Evolutionary conservation across 2,888 invertebrate genomes (phyloP).

Genomic region (Pasiphila rectangulata): DNA sequence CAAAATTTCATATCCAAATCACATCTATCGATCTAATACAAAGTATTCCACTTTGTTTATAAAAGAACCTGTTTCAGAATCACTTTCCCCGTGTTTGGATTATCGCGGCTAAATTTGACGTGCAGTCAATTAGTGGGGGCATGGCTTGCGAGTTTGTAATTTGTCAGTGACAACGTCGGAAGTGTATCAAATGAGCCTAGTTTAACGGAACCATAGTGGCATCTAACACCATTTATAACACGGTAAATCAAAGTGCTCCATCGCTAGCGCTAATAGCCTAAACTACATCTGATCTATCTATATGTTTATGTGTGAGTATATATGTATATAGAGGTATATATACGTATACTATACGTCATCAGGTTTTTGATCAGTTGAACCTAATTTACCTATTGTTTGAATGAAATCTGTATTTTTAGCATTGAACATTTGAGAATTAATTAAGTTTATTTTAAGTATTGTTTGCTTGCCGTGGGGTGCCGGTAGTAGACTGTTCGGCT

Average conservation of each 20-base stretch:
- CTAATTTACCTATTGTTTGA: too few relatives aligned
- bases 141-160: slow-evolving; percentile 57
- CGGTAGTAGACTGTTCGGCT: too few relatives aligned
- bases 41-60: slow-evolving; percentile 16
- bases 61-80: slow-evolving; percentile 42
- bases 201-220: slow-evolving; percentile 50
- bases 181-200: slow-evolving; percentile 60
- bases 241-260: slow-evolving; percentile 31
- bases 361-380: too few relatives aligned
- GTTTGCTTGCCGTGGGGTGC: too few relatives aligned
- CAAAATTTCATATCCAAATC: neutral
- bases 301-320: too few relatives aligned
- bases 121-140: slow-evolving; percentile 72
- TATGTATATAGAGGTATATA: too few relatives aligned
- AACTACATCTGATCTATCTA: too few relatives aligned
- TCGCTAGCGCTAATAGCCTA: slow-evolving; percentile 28
- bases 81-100: slow-evolving; percentile 62
- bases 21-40: neutral
- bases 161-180: slow-evolving; percentile 77
- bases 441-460: too few relatives aligned
- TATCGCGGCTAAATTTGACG: slow-evolving; percentile 70
- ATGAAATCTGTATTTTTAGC: too few relatives aligned
- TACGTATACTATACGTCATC: too few relatives aligned
- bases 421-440: too few relatives aligned
- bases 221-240: slow-evolving; percentile 33